These are phyloP conservation scores for Ashinkailepas kermadecensis DNA, from an alignment of 2,888 invertebrate species.

Conservation along the genomic window DNA sequence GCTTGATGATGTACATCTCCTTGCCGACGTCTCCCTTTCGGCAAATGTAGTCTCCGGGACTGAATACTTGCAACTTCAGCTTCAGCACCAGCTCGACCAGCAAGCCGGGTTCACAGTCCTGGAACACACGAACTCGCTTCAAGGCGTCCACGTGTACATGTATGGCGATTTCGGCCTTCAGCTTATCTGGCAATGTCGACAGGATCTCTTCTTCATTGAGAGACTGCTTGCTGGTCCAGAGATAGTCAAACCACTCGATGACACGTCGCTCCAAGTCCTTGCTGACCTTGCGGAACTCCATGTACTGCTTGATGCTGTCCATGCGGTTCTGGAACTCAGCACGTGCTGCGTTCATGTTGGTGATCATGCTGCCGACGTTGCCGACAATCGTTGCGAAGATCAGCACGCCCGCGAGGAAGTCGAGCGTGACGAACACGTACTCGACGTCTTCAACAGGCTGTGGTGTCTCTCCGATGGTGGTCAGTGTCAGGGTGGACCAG, in stretches of 20 bases:
- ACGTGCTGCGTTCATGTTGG: constrained; percentile 91
- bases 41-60: constrained; percentile 93
- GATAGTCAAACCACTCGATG: constrained; percentile 93
- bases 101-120: constrained; percentile 92
- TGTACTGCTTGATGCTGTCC: constrained; percentile 93
- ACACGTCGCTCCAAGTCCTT: constrained; percentile 69
- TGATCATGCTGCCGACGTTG: constrained; percentile 88
- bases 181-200: constrained; percentile 79
- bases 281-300: constrained; percentile 74
- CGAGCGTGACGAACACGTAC: constrained; percentile 85
- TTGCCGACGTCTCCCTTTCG: constrained; percentile 94
- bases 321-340: constrained; percentile 93
- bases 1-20: constrained; percentile 96
- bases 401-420: constrained; percentile 81
- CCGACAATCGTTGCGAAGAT: constrained; percentile 97
- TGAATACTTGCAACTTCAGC: constrained; percentile 79
- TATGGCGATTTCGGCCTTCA: constrained; percentile 94
- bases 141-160: constrained; percentile 90
- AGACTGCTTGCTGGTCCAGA: constrained; percentile 77
- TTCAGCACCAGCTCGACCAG: constrained; percentile 88
- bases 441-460: constrained; percentile 86
- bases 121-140: constrained; percentile 81
- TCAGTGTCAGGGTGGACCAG: constrained; percentile 92
- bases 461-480: constrained; percentile 90
- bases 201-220: constrained; percentile 78